Conservation (phyloP, 2,797 vertebrate genomes). For the Steatocranus sp. region DNA sequence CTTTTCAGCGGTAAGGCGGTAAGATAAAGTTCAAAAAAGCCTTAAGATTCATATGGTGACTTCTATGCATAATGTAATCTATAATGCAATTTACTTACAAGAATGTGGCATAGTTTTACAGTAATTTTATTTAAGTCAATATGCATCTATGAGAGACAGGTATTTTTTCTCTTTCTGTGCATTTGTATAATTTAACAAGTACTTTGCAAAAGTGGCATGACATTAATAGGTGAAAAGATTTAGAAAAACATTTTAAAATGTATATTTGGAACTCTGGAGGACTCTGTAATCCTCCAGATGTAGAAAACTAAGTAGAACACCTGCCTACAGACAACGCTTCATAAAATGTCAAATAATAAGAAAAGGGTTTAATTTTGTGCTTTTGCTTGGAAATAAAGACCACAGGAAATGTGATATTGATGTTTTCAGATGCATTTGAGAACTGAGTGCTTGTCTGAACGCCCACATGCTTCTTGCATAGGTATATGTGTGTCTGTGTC, state of each 20-base stretch:
- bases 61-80: neutral
- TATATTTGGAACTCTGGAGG: neutral
- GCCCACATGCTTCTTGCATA: slow-evolving; percentile 68
- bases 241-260: neutral
- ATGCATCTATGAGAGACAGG: neutral
- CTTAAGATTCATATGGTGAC: neutral
- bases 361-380: slow-evolving; percentile 14
- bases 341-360: neutral
- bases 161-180: neutral
- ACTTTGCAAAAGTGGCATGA: neutral
- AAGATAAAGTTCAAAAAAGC: neutral
- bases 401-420: slow-evolving; percentile 81
- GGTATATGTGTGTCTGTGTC: slow-evolving; percentile 39
- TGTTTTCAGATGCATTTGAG: slow-evolving; percentile 71
- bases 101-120: neutral
- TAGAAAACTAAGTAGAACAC: neutral
- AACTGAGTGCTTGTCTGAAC: slow-evolving; percentile 58
- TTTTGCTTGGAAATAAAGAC: slow-evolving; percentile 72
- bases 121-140: neutral
- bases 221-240: neutral
- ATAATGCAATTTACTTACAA: neutral
- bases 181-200: neutral
- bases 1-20: neutral
- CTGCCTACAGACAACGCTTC: neutral
- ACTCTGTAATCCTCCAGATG: neutral